phyloP scores from a whole-genome alignment of 2,888 invertebrate species.

The Phrixothrix hirtus region DNA sequence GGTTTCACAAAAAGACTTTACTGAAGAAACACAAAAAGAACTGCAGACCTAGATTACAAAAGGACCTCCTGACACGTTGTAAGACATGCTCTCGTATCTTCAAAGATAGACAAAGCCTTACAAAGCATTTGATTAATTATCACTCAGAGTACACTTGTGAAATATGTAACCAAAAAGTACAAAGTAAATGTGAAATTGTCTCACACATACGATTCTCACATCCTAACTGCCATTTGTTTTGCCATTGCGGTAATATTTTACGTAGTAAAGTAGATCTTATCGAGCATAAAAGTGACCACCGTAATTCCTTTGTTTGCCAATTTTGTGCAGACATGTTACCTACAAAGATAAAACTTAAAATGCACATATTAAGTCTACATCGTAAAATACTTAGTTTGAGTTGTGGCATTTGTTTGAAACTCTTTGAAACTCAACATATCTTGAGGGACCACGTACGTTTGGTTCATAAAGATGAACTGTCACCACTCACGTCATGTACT shows the following conservation, averaged over 20 bases:
- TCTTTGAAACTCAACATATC: slow-evolving; percentile 61
- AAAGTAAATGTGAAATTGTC: slow-evolving; percentile 62
- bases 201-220: slow-evolving; percentile 62
- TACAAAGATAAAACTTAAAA: slow-evolving; percentile 62
- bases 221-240: slow-evolving; percentile 60
- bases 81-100: slow-evolving; percentile 62
- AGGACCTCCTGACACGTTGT: slow-evolving; percentile 61
- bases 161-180: slow-evolving; percentile 59
- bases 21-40: slow-evolving; percentile 64
- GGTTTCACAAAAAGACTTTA: slow-evolving; percentile 61
- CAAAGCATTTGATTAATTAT: slow-evolving; percentile 61
- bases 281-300: slow-evolving; percentile 60
- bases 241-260: slow-evolving; percentile 61
- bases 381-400: slow-evolving; percentile 61
- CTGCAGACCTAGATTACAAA: slow-evolving; percentile 57
- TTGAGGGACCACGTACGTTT: slow-evolving; percentile 61
- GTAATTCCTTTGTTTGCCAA: slow-evolving; percentile 60
- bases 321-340: slow-evolving; percentile 63
- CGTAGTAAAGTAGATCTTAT: slow-evolving; percentile 59
- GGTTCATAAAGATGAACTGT: slow-evolving; percentile 57
- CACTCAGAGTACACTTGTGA: slow-evolving; percentile 61
- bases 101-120: slow-evolving; percentile 60
- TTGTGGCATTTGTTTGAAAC: slow-evolving; percentile 62
- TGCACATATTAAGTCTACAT: slow-evolving; percentile 62
- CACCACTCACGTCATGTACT: slow-evolving; percentile 60